Evolutionary conservation across 2,888 invertebrate species (phyloP), one percentile per base, ranked within the genome.

Genomic region (Zygothrica quintamaculata): DNA sequence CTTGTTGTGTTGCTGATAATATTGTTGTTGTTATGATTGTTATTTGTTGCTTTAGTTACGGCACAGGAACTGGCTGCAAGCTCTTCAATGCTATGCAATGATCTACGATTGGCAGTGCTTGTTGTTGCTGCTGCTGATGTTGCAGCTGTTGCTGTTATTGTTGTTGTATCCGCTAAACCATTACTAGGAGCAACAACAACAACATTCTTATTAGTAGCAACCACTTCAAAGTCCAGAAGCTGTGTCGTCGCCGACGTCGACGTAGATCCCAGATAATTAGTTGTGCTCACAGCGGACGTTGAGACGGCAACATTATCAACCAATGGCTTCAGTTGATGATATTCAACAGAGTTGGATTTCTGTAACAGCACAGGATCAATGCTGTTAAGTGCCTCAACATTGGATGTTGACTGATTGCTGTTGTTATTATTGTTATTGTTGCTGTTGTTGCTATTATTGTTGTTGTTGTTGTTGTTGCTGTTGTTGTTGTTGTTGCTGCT

Each of bases 61-160:
- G 61, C 53, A 70, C 84, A 80, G 12, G 88, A 86, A 62, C 76
- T 84, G 37, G 80, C 76, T 6, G 82, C 84, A 36, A 82, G 56
- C 48, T 87, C 88, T 33, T 84, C 88, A 48, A 86, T 86, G 67
- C 76, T 84, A 44, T 88, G 86, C 68, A 87, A 47, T 9, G 77
- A 78, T 43, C 74, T 69, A 36, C 81, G 58, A 60, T 69, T 65
- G 52, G 50, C 59, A 53, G 58, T 59, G 55, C 39, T 60, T 52
- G 51, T 57, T 62, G 64, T 55, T 53, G 57, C 52, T 65, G 70
- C 46, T 60, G 53, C 12, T 36, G 48, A 39, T 69, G 36, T 57
- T 39, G 53, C 44, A 16, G 55, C 22, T 22, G 39, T 22, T 39
- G 55, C 33, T 11, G 58, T 42, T 31, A 68, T 43, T 40, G 50